A percentile compares a stretch with the other conserved stretches of the same genome.
Evolutionary conservation across 2,888 invertebrate genomes (phyloP).

Genomic region (Scotopteryx bipunctaria): DNA sequence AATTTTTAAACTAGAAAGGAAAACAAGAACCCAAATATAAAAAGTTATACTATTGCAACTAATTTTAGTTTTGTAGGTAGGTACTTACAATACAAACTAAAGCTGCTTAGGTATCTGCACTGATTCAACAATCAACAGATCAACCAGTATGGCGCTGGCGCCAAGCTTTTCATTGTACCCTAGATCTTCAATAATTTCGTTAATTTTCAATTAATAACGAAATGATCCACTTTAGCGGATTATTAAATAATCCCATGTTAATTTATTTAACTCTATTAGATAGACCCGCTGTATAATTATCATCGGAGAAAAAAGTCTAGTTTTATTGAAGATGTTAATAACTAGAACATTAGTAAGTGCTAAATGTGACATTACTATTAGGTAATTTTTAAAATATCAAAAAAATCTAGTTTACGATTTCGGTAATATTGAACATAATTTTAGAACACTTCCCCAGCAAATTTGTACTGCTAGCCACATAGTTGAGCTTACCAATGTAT

Average conservation of each 20-base stretch:
- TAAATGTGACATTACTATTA: no score
- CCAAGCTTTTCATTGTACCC: constrained; percentile 41
- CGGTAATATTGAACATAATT: no score
- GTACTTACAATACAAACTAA: neutral
- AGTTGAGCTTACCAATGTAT: no score
- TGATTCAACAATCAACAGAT: constrained; percentile 3
- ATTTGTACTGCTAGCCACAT: no score
- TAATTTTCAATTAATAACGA: constrained; percentile 14
- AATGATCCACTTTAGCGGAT: neutral
- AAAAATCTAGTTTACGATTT: no score
- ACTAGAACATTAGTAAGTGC: no score
- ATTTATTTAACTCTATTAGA: no score
- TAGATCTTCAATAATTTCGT: constrained; percentile 43
- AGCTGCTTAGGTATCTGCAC: neutral
- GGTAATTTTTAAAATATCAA: no score
- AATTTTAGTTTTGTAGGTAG: neutral
- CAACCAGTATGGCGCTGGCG: constrained; percentile 45
- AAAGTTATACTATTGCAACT: neutral
- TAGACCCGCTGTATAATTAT: no score
- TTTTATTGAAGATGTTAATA: no score
- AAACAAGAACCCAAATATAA: neutral
- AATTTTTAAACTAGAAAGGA: neutral
- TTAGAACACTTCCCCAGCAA: no score
- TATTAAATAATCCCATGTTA: neutral
- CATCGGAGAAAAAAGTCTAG: no score